phyloP scores from a whole-genome alignment of 2,113 vertebrate genomes.

The Myrmophylax atrothorax region DNA sequence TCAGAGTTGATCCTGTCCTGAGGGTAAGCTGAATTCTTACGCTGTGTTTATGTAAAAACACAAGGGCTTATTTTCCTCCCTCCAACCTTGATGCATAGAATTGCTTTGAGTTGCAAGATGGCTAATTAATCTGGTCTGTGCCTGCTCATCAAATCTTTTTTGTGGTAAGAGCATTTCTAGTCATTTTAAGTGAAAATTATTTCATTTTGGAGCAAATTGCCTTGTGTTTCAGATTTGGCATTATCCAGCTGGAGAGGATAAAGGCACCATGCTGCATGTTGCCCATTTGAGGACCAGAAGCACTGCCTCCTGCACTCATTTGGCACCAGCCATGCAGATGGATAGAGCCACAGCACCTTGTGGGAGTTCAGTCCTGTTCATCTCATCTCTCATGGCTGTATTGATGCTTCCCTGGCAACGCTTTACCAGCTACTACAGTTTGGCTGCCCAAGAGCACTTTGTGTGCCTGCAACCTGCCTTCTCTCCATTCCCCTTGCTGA shows the following conservation, averaged over 20 bases:
- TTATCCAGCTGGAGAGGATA: neutral
- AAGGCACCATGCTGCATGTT: neutral
- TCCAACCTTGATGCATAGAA: neutral
- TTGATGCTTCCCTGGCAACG: neutral
- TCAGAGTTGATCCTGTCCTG: neutral
- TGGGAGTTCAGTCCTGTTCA: neutral
- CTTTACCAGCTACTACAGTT: neutral
- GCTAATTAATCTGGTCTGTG: constrained; percentile 46
- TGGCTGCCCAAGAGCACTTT: neutral
- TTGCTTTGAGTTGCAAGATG: neutral
- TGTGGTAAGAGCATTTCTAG: constrained; percentile 18
- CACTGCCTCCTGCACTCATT: accelerated
- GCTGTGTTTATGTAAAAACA: constrained; percentile 38
- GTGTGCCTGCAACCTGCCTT: neutral
- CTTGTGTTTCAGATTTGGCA: neutral
- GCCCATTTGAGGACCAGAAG: neutral
- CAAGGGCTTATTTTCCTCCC: neutral
- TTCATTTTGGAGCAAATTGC: neutral
- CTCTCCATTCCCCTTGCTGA: neutral
- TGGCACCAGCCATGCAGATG: accelerated
- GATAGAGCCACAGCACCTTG: accelerated
- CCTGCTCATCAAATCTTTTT: constrained; percentile 31
- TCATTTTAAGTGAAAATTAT: neutral
- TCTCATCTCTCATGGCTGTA: neutral
- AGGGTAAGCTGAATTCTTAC: constrained; percentile 5